These are phyloP conservation scores for Tetragnatha montana DNA, from an alignment of 2,888 invertebrate genomes.

Conservation along the genomic window DNA sequence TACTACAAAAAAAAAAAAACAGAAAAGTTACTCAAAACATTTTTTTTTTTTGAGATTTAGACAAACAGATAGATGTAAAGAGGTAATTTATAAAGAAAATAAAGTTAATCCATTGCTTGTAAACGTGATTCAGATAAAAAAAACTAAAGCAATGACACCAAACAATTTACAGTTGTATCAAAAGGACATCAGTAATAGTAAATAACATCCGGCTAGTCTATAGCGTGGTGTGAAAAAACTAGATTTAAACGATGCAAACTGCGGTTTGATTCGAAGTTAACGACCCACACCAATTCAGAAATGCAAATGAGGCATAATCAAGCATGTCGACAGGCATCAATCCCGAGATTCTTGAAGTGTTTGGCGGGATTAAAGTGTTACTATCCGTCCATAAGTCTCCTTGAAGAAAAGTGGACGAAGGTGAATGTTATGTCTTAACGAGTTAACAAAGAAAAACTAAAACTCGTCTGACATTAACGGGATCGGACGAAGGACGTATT, in stretches of 20 bases:
- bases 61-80: too few relatives aligned
- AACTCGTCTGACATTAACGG: neutral
- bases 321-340: neutral
- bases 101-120: neutral
- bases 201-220: too few relatives aligned
- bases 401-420: neutral
- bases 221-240: too few relatives aligned
- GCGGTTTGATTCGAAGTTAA: neutral
- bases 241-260: too few relatives aligned
- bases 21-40: too few relatives aligned
- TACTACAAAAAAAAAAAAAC: too few relatives aligned
- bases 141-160: neutral
- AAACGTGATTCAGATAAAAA: neutral
- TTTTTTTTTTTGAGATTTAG: too few relatives aligned
- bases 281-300: neutral
- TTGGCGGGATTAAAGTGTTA: constrained; percentile 2
- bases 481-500: neutral
- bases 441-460: neutral
- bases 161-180: too few relatives aligned
- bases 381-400: constrained; percentile 1
- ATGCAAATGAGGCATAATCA: neutral
- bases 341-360: neutral
- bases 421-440: neutral
- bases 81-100: too few relatives aligned
- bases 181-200: too few relatives aligned